These are phyloP conservation scores for Xenus cinereus DNA, from an alignment of 2,113 vertebrate genomes.

Conservation along the genomic window DNA sequence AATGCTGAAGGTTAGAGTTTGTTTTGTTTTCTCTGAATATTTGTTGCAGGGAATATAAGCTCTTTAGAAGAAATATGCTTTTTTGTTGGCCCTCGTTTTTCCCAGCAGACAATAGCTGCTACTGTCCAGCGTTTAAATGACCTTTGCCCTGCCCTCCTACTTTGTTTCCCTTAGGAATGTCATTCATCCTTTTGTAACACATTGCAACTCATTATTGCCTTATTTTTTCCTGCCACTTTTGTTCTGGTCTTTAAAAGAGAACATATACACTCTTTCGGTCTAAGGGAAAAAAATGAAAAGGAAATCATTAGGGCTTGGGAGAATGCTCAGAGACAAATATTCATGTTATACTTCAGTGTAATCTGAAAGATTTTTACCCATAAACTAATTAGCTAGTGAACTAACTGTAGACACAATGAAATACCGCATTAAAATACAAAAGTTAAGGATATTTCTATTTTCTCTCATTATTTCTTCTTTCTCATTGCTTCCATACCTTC, in stretches of 20 bases:
- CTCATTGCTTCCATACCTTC: background rate
- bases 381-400: background rate
- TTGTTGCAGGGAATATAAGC: background rate
- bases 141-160: slow-evolving; percentile 73
- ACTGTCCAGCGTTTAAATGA: slow-evolving; percentile 73
- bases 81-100: slow-evolving; percentile 22
- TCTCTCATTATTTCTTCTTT: background rate
- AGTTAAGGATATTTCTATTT: background rate
- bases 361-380: background rate
- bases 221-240: slow-evolving; percentile 46
- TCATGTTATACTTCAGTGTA: background rate
- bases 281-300: background rate
- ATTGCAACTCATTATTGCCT: slow-evolving; percentile 42
- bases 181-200: slow-evolving; percentile 70
- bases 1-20: background rate
- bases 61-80: slow-evolving; percentile 45
- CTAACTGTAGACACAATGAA: background rate
- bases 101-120: slow-evolving; percentile 65
- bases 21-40: slow-evolving; percentile 12
- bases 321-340: background rate
- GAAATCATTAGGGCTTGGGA: background rate
- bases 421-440: background rate
- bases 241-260: slow-evolving; percentile 23
- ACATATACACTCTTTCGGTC: background rate
- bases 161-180: slow-evolving; percentile 74